Evolutionary conservation across 2,888 invertebrate genomes (phyloP).

Genomic region (Drosophila hamatofila): DNA sequence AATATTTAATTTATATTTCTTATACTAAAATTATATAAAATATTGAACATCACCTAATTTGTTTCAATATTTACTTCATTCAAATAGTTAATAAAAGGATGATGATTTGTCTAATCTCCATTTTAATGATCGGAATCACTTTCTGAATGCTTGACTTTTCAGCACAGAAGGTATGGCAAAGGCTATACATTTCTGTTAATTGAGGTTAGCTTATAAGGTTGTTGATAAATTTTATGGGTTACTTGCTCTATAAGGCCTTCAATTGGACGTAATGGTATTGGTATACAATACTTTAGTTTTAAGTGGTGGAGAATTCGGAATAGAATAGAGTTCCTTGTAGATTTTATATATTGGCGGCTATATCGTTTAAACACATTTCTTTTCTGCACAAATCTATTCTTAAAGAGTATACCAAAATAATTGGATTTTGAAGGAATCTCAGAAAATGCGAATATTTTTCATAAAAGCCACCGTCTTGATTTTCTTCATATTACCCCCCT

Average conservation of each 20-base stretch:
- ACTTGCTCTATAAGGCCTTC: background rate
- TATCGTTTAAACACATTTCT: no score
- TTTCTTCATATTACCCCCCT: no score
- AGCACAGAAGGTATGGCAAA: background rate
- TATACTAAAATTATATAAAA: conserved; percentile 79
- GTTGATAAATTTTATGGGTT: background rate
- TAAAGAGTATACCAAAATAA: no score
- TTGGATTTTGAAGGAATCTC: no score
- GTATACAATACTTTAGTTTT: background rate
- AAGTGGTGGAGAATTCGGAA: background rate
- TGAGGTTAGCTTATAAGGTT: no score
- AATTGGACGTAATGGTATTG: background rate
- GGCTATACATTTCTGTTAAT: background rate
- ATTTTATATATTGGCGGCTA: no score
- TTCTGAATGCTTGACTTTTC: background rate
- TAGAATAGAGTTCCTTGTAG: background rate
- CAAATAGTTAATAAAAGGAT: background rate
- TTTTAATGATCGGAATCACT: background rate
- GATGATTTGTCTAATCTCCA: background rate
- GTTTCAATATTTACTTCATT: conserved; percentile 18
- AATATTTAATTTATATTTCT: conserved; percentile 83
- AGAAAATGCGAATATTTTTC: no score
- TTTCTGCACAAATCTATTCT: no score
- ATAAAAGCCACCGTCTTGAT: no score
- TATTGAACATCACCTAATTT: conserved; percentile 60